These are phyloP conservation scores for Ectropis crepuscularia DNA, from an alignment of 2,888 invertebrate species.

Conservation along the genomic window DNA sequence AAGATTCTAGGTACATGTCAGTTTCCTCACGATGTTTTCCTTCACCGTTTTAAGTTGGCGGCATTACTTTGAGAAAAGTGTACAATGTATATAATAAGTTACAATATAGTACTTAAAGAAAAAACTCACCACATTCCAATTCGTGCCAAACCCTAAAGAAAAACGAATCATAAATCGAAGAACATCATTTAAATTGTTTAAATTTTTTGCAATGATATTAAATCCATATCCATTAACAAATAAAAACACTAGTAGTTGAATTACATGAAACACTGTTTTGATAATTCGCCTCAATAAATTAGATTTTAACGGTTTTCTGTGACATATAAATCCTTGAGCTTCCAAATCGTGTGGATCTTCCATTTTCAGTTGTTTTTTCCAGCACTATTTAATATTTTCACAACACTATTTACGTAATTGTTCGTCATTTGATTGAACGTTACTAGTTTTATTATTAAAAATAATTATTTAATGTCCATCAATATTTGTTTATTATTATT, in stretches of 20 bases:
- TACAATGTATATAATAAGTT: too few species aligned
- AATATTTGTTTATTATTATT: too few species aligned
- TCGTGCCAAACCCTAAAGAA: constrained; percentile 36
- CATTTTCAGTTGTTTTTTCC: constrained; percentile 3
- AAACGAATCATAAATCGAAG: constrained; percentile 27
- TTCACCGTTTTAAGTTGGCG: too few species aligned
- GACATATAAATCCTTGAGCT: constrained; percentile 15
- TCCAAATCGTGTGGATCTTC: constrained; percentile 8
- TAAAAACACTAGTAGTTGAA: not conserved
- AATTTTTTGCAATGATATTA: constrained; percentile 19
- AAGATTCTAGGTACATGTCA: too few species aligned
- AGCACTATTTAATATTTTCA: too few species aligned
- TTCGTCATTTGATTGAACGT: too few species aligned
- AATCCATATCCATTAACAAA: constrained; percentile 7
- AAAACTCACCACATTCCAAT: constrained; percentile 47
- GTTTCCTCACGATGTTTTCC: too few species aligned
- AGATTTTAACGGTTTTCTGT: constrained; percentile 1
- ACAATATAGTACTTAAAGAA: constrained; percentile 8
- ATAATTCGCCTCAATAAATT: not conserved
- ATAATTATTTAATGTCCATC: too few species aligned
- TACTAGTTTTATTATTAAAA: too few species aligned
- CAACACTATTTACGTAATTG: too few species aligned
- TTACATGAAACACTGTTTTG: constrained; percentile 4
- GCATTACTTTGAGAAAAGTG: too few species aligned
- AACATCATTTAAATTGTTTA: constrained; percentile 10